Evolutionary conservation across 2,888 invertebrate genomes (phyloP).

Genomic region (Linnaemya tessellans): DNA sequence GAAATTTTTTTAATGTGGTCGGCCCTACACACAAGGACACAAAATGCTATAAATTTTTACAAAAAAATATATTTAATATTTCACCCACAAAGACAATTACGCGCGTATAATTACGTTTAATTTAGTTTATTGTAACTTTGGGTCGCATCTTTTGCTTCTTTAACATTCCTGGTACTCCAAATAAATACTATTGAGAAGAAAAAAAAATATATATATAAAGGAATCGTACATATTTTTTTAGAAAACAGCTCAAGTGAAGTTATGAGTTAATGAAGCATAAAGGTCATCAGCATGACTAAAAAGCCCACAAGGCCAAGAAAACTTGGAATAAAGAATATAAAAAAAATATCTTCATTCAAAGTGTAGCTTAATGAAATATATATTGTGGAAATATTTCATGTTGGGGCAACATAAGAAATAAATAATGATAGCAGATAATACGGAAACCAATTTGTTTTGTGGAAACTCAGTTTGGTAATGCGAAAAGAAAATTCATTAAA

Average conservation of each 20-base stretch:
- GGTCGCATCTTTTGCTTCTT: not conserved
- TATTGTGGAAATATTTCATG: too few relatives aligned
- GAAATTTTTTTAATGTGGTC: not conserved
- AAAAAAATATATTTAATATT: not conserved
- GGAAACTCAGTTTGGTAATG: too few relatives aligned
- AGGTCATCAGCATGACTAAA: constrained; percentile 33
- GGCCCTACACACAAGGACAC: not conserved
- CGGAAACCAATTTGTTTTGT: too few relatives aligned
- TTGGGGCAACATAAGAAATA: too few relatives aligned
- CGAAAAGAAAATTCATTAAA: too few relatives aligned
- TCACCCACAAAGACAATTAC: not conserved
- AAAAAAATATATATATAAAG: constrained; percentile 9
- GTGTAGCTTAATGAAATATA: too few relatives aligned
- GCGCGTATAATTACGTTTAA: not conserved
- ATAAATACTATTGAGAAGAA: not conserved
- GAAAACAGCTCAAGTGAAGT: constrained; percentile 20
- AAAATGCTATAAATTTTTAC: not conserved
- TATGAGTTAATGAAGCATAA: constrained; percentile 60
- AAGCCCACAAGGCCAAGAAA: not conserved
- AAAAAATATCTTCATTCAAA: too few relatives aligned
- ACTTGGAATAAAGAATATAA: not conserved
- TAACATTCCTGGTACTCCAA: not conserved
- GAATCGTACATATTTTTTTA: too few relatives aligned
- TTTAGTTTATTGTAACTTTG: not conserved
- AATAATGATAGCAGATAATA: too few relatives aligned